Percentiles rank a stretch among this genome's conserved stretches.
These are phyloP conservation scores for Lacanobia oleracea DNA, from an alignment of 2,888 invertebrate species.

Conservation along the genomic window DNA sequence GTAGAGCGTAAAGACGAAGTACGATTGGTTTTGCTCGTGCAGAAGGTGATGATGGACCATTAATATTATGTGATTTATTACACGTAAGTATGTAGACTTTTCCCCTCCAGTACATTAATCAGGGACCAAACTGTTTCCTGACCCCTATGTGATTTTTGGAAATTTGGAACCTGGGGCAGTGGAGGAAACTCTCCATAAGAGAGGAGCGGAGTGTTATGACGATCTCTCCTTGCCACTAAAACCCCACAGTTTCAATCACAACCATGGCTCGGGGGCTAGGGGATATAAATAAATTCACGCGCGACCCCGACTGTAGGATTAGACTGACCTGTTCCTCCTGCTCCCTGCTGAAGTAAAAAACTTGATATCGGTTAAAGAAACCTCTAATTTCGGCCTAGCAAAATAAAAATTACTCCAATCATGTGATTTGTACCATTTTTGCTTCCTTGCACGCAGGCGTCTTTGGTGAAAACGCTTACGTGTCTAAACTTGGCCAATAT, in stretches of 20 bases:
- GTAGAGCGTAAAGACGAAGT: constrained; percentile 26
- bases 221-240: too few species aligned
- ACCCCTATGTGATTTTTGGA: background rate
- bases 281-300: too few species aligned
- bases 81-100: background rate
- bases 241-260: too few species aligned
- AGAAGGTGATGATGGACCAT: constrained; percentile 21
- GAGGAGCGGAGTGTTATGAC: too few species aligned
- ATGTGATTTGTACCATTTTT: background rate
- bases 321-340: background rate
- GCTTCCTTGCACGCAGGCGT: background rate
- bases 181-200: too few species aligned
- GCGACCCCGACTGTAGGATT: too few species aligned
- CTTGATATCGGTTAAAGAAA: background rate
- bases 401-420: background rate
- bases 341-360: background rate
- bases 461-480: background rate
- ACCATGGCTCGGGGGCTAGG: too few species aligned
- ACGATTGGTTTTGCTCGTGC: constrained; percentile 6
- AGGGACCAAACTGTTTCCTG: background rate
- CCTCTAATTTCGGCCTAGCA: background rate
- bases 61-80: constrained; percentile 43
- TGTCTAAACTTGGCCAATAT: background rate
- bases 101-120: background rate
- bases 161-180: background rate